Evolutionary conservation across 2,113 vertebrate species (phyloP).

Genomic region (Hymenochirus boettgeri): DNA sequence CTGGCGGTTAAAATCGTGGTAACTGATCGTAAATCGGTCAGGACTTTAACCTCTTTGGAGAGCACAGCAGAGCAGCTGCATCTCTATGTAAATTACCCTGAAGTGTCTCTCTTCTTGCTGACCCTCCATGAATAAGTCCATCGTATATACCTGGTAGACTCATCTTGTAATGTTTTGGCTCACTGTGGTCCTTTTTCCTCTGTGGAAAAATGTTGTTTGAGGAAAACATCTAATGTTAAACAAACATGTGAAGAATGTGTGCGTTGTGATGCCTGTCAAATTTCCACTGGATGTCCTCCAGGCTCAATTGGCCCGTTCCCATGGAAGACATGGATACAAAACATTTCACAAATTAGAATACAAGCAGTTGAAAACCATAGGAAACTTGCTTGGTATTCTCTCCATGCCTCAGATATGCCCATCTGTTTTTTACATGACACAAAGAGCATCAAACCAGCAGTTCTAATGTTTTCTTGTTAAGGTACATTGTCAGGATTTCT

Average conservation of each 20-base stretch:
- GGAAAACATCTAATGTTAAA: slow-evolving; percentile 33
- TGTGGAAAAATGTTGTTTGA: slow-evolving; percentile 39
- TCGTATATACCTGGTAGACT: slow-evolving; percentile 23
- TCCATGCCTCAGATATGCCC: neutral
- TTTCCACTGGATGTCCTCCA: slow-evolving; percentile 38
- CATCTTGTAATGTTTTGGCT: slow-evolving; percentile 31
- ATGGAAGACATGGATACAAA: slow-evolving; percentile 31
- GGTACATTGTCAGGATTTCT: neutral
- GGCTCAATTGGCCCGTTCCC: slow-evolving; percentile 20
- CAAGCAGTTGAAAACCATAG: slow-evolving; percentile 1
- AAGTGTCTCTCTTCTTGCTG: neutral
- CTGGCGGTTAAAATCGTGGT: too few species aligned
- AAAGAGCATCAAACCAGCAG: slow-evolving; percentile 6
- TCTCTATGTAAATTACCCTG: neutral
- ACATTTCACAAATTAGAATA: slow-evolving; percentile 22
- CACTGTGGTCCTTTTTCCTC: neutral
- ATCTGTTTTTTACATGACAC: neutral
- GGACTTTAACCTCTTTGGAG: too few species aligned
- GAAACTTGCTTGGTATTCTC: slow-evolving; percentile 26
- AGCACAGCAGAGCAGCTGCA: neutral
- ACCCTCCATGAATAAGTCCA: neutral
- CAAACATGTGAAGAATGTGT: slow-evolving; percentile 35
- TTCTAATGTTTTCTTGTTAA: neutral
- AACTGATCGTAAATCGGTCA: too few species aligned
- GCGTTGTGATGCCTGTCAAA: slow-evolving; percentile 27